Percentiles rank a stretch among this genome's conserved stretches.
Conservation (phyloP, 2,797 vertebrate genomes). For the Falco berigora region DNA sequence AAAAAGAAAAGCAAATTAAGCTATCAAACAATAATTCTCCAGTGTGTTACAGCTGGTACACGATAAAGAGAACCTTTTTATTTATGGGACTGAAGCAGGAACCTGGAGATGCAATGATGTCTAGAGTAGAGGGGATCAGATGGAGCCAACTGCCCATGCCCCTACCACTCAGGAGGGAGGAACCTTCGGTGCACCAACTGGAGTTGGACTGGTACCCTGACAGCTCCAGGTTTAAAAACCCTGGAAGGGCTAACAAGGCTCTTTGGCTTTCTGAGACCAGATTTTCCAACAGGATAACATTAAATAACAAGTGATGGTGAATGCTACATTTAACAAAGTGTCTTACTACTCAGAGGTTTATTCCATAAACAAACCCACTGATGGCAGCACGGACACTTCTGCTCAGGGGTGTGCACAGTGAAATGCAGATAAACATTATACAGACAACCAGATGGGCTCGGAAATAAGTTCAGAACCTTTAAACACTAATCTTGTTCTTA, state of each 20-base stretch:
- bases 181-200: background rate
- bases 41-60: background rate
- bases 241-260: background rate
- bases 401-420: background rate
- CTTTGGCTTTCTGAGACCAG: background rate
- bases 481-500: background rate
- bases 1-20: constrained; percentile 15
- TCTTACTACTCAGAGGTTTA: background rate
- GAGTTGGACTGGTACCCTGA: fast-evolving
- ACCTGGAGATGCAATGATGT: background rate
- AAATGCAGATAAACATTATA: background rate
- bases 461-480: background rate
- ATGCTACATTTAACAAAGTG: background rate
- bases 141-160: background rate
- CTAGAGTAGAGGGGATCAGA: background rate
- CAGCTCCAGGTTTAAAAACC: background rate
- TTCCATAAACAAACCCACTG: background rate
- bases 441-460: fast-evolving
- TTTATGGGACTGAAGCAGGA: background rate
- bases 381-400: background rate
- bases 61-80: background rate
- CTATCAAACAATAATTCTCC: background rate
- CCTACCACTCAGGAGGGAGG: background rate
- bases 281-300: background rate
- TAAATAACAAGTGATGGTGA: background rate